phyloP scores from a whole-genome alignment of 2,797 vertebrate genomes.

The Ctenopoma multispine region DNA sequence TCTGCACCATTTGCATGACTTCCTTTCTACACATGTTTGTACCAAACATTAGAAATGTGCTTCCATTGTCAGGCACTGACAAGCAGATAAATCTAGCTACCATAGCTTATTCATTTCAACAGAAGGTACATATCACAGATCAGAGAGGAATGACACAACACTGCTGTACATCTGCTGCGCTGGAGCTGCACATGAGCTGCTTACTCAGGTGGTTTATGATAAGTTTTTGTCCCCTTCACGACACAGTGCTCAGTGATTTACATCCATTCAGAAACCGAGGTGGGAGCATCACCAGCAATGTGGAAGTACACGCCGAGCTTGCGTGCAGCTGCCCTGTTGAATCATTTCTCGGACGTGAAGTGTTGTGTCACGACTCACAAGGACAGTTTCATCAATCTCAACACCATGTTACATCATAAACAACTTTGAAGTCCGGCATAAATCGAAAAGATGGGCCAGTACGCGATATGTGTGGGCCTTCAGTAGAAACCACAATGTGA shows the following conservation, averaged over 20 bases:
- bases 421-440: background rate
- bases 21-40: background rate
- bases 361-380: conserved; percentile 1
- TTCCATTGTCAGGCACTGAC: conserved; percentile 2
- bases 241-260: conserved; percentile 32
- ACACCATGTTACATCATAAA: conserved; percentile 2
- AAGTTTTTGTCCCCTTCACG: conserved; percentile 27
- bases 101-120: conserved; percentile 23
- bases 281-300: background rate
- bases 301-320: conserved; percentile 7
- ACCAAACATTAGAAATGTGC: conserved; percentile 4
- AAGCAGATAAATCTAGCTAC: conserved; percentile 1
- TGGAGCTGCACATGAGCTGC: background rate
- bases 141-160: background rate
- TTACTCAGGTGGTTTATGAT: conserved; percentile 19
- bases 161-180: too few relatives aligned
- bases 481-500: background rate
- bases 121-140: background rate
- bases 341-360: conserved; percentile 11
- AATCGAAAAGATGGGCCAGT: background rate
- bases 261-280: background rate
- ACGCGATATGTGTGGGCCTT: too few relatives aligned
- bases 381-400: conserved; percentile 4
- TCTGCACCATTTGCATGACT: background rate
- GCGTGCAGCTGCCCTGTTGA: conserved; percentile 24